phyloP scores from a whole-genome alignment of 2,113 vertebrate species.

The Hepsetus odoe region DNA sequence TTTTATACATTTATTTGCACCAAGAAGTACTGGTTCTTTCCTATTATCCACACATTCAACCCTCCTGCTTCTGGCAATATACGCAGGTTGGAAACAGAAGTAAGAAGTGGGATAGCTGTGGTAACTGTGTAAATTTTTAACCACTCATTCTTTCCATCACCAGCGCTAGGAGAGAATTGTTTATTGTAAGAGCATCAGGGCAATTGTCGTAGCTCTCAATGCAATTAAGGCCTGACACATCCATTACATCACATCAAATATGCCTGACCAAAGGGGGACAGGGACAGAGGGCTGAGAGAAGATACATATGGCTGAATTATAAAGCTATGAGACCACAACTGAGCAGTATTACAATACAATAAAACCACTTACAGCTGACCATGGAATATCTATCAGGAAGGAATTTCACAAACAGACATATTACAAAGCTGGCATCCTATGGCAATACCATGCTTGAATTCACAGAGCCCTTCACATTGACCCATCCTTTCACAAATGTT shows the following conservation, averaged over 20 bases:
- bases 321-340: neutral
- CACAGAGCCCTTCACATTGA: no score
- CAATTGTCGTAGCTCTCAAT: neutral
- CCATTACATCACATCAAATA: slow-evolving; percentile 5
- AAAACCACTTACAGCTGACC: no score
- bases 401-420: no score
- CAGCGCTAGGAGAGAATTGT: neutral
- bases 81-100: neutral
- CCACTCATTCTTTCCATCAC: neutral
- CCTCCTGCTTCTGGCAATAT: neutral
- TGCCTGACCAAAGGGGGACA: neutral
- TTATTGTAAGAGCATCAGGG: neutral
- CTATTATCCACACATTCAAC: neutral
- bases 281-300: neutral
- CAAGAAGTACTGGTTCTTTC: no score
- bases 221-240: neutral
- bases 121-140: neutral
- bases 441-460: no score
- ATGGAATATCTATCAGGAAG: no score
- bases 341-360: neutral
- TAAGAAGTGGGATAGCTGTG: neutral
- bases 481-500: no score
- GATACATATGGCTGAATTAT: neutral
- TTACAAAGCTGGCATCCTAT: no score
- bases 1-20: no score